Percentiles rank a stretch among this genome's conserved stretches.
Conservation (phyloP, 2,113 vertebrate genomes). For the Phaetusa simplex region DNA sequence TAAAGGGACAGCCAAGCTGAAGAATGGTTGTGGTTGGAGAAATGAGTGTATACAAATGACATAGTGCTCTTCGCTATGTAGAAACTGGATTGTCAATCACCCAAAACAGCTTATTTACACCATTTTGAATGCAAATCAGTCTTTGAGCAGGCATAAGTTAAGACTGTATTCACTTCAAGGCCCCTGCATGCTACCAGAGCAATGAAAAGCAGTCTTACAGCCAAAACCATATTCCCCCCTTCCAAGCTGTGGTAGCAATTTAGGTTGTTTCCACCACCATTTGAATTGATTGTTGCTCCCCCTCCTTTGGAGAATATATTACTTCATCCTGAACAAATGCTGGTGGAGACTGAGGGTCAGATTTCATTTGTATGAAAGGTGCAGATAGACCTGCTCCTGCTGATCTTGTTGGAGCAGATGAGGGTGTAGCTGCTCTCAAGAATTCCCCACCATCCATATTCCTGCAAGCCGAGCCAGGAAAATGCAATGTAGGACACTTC, state of each 20-base stretch:
- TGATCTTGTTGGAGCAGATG: not conserved
- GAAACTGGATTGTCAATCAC: not conserved
- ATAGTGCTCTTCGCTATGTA: not conserved
- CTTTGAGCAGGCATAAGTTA: not conserved
- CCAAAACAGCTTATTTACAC: not conserved
- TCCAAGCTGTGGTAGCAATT: not conserved
- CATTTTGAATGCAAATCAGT: not conserved
- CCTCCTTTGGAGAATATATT: not conserved
- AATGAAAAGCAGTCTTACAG: not conserved
- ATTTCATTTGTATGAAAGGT: not conserved
- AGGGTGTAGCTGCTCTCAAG: not conserved
- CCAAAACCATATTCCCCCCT: not conserved
- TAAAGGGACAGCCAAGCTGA: not conserved
- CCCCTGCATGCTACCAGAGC: not conserved
- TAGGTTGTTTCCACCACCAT: not conserved
- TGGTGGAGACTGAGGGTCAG: not conserved
- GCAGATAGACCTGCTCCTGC: not conserved
- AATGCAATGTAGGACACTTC: not conserved
- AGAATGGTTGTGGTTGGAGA: slow-evolving; percentile 27
- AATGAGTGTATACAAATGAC: not conserved
- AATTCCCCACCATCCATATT: not conserved
- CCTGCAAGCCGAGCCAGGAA: not conserved
- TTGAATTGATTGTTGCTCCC: not conserved
- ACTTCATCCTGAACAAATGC: not conserved
- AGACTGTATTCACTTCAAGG: not conserved